A percentile compares a stretch with the other conserved stretches of the same genome.
Evolutionary conservation across 1,140 invertebrate species (phyloP).

Genomic region (Mamestra configurata): DNA sequence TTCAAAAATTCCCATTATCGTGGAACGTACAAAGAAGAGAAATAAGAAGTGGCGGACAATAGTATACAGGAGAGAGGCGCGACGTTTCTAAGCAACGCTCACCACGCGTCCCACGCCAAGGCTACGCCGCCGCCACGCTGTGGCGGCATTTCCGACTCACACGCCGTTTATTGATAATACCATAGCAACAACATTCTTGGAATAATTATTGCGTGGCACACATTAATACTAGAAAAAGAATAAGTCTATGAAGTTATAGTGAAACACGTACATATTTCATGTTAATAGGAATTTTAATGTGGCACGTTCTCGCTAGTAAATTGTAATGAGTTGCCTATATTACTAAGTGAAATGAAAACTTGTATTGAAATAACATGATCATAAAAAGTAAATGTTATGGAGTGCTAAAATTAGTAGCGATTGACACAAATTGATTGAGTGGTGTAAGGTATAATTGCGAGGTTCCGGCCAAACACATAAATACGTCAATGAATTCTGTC

Average conservation of each 20-base stretch:
- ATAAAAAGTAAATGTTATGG: conserved; percentile 6
- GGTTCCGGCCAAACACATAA: conserved; percentile 18
- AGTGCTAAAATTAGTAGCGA: not conserved
- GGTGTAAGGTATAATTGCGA: conserved; percentile 30
- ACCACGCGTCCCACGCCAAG: conserved; percentile 32
- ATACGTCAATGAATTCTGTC: conserved; percentile 47
- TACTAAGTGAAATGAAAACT: not conserved
- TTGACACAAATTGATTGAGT: conserved; percentile 14
- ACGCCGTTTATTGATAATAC: conserved; percentile 20
- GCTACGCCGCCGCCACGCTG: not conserved
- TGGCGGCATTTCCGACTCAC: not conserved
- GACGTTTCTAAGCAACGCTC: conserved; percentile 65
- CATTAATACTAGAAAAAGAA: conserved; percentile 29
- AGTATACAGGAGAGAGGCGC: conserved; percentile 59
- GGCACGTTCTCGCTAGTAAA: conserved; percentile 36
- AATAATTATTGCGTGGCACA: conserved; percentile 22
- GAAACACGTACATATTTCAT: conserved; percentile 24
- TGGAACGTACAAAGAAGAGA: conserved; percentile 72
- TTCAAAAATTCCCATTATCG: conserved; percentile 82
- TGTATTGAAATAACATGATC: not conserved
- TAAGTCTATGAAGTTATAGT: conserved; percentile 22
- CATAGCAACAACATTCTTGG: conserved; percentile 19
- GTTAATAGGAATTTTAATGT: conserved; percentile 25
- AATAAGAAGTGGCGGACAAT: conserved; percentile 78
- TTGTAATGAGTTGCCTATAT: not conserved